These are phyloP conservation scores for Panthera uncia DNA, from an alignment of 2,113 vertebrate genomes.

Conservation along the genomic window DNA sequence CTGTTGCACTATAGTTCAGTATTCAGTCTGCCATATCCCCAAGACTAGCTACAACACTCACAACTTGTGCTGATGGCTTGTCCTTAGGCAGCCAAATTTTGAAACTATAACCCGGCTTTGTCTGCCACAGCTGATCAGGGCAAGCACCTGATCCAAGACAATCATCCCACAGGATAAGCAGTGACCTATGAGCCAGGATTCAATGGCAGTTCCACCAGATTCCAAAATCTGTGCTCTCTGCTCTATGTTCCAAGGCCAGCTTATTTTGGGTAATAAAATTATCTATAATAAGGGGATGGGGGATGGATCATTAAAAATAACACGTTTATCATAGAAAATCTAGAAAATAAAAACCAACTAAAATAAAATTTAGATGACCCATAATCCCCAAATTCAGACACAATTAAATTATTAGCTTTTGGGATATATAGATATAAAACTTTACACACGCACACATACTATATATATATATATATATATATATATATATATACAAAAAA, in stretches of 20 bases:
- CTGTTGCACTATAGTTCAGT: neutral
- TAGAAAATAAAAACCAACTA: neutral
- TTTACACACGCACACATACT: neutral
- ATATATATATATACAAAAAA: neutral
- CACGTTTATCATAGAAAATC: neutral
- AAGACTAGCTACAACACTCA: neutral
- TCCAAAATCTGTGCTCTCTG: neutral
- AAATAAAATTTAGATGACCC: slow-evolving; percentile 30
- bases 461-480: neutral
- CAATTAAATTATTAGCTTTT: neutral
- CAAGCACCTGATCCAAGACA: neutral
- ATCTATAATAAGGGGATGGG: neutral
- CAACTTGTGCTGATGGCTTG: neutral
- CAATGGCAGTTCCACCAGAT: neutral
- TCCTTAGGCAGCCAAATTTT: neutral
- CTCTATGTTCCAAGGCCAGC: neutral
- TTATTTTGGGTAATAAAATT: neutral
- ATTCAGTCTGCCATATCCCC: neutral
- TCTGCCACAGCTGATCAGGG: neutral
- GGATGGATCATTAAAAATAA: neutral
- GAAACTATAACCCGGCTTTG: neutral
- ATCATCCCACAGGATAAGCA: neutral
- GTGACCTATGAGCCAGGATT: neutral
- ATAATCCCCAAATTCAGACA: neutral
- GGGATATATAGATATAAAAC: neutral